Base-by-base conservation (phyloP, 1,140 invertebrate species). In the Helicoverpa zea region DNA sequence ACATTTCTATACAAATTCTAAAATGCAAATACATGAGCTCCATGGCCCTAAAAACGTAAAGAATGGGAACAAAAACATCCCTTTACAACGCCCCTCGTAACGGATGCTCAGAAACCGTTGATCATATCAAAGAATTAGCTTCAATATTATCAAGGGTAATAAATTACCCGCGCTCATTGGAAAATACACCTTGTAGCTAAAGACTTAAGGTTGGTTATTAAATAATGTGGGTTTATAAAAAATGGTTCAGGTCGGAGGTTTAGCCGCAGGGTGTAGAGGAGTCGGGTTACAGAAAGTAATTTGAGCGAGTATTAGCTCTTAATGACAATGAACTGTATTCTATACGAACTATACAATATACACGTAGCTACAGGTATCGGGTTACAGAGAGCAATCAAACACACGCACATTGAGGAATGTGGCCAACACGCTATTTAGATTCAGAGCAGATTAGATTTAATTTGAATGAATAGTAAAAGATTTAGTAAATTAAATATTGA, bases 51-150 rank as follows among this genome's bases (percentile, higher is more conserved):
- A 66, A 35, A 13, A 77, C 29, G 61, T 18, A 49, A 52, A 76
- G 74, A 77, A 77, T 52, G 61, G 18, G 43, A 63, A 77, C 47
- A 64, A 77, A 77, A 77, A 52, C 61, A 61, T 64, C 51, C 61
- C 43, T 29, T 54, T 12, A 66, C 18, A 13, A 51, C 23, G 70
- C 75, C 75, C 75, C 54, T 77, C 75, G 75, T 35, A 77, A 77
- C 75, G 75, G 61, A 77, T 77, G 75, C 59, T 23, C 43, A 77
- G 49, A 72, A 77, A 77, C 75, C 75, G 75, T 77, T 77, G 59
- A 77, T 77, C 61, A 77, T 66, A 77, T 77, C 75, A 66, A 77
- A 66, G 58, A 77, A 74, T 61, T 73, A 73, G 29, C 70, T 56
- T 58, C 70, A 16, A 73, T 73, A 43, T 58, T 43, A 58, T 73